Evolutionary conservation across 2,113 vertebrate species (phyloP), one percentile per base, ranked within the genome.

Genomic region (Murina feae): DNA sequence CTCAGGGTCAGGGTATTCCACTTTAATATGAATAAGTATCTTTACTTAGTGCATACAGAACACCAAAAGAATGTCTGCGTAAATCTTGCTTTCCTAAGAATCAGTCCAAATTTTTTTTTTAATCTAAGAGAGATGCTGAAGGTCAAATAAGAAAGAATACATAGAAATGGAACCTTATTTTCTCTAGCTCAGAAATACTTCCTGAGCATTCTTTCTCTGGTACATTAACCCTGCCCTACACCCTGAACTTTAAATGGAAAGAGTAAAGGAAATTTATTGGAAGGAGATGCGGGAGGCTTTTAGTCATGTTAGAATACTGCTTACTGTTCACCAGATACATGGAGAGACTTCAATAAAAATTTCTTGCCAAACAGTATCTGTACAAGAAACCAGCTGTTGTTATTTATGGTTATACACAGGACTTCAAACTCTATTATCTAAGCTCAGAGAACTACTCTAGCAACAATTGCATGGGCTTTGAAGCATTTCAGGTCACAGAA

Each of bases 241-340:
- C 94, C 0, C 4, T 85, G 90, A 98, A 90, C 86, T 96, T 95
- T 79, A n/a, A 96, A 96, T 96, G 93, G 74, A 85, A 94, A 71
- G 84, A 96, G 93, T 86, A 75, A 96, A 90, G 28, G 92, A 96
- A 95, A 89, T 88, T 90, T 93, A 95, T 96, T 94, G 82, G 94
- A 91, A 97, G 93, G 65, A 90, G 78, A 96, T 94, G 75, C 71
- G 78, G 55, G 60, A 93, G 94, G 65, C 88, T 95, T 97, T 98
- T 68, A 97, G 94, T 90, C 95, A 95, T 69, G 86, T 44, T 90
- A 90, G 96, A 97, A 83, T 92, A 84, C 18, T 95, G 51, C 82
- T 94, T 96, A 97, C 91, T 96, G 93, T 96, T 98, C 97, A 97
- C 97, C 93, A 97, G 96, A 93, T 76, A 74, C 76, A 82, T 37